Conservation (phyloP, 2,888 invertebrate genomes). For the Lampropteryx suffumata region DNA sequence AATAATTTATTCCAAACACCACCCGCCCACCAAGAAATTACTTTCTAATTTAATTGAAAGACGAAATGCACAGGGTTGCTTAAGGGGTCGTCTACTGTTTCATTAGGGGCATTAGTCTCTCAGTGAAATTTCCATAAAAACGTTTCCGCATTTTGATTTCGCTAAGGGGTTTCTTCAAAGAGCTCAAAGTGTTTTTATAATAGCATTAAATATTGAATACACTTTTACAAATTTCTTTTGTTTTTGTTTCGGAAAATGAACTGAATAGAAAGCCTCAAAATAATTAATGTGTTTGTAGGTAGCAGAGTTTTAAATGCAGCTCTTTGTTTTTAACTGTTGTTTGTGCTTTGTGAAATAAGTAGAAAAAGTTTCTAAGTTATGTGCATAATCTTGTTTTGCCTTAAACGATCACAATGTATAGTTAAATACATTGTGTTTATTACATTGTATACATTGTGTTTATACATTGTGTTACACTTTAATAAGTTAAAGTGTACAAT, state of each 20-base stretch:
- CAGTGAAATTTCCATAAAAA: conserved; percentile 33
- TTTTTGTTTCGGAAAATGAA: not conserved
- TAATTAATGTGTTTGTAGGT: not conserved
- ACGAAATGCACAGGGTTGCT: conserved; percentile 43
- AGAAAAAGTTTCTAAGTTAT: too few species aligned
- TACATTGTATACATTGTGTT: too few species aligned
- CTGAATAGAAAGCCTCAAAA: not conserved
- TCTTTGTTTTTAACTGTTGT: too few species aligned
- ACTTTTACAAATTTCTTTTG: not conserved
- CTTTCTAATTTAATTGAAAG: conserved; percentile 50
- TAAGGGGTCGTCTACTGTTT: conserved; percentile 42
- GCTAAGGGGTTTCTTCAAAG: conserved; percentile 35
- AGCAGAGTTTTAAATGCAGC: too few species aligned
- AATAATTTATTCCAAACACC: conserved; percentile 35
- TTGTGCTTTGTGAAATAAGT: too few species aligned
- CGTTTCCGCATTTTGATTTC: conserved; percentile 39
- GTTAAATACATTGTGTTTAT: too few species aligned
- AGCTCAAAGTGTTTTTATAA: conserved; percentile 20
- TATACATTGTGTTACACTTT: too few species aligned
- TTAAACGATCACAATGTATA: too few species aligned
- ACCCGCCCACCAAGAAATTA: conserved; percentile 25
- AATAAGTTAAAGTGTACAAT: too few species aligned
- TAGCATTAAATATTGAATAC: not conserved
- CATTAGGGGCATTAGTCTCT: conserved; percentile 51
- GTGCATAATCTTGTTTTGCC: too few species aligned